phyloP scores from a whole-genome alignment of 2,797 vertebrate species.

The Cynodonichthys magdalenae region DNA sequence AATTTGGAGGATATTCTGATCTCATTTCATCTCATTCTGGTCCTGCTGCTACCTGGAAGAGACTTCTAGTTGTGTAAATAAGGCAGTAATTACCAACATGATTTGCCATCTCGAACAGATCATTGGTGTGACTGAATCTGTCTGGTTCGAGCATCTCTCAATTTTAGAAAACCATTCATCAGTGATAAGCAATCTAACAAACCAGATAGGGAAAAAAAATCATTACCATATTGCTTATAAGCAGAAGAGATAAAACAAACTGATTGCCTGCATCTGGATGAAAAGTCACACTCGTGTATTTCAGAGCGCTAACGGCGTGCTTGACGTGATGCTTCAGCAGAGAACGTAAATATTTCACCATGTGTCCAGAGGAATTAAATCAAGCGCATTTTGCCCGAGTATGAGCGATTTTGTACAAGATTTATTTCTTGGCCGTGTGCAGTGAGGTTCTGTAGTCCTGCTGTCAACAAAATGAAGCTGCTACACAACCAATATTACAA shows the following conservation, averaged over 20 bases:
- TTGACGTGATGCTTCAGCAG: slow-evolving; percentile 4
- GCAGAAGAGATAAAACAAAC: slow-evolving; percentile 3
- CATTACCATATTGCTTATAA: neutral
- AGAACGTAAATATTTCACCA: slow-evolving; percentile 36
- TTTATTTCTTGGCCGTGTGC: neutral
- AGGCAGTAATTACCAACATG: slow-evolving; percentile 3
- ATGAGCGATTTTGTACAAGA: neutral
- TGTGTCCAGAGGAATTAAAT: slow-evolving; percentile 26
- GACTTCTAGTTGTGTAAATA: slow-evolving; percentile 7
- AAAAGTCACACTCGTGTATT: slow-evolving; percentile 2
- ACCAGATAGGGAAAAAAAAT: neutral
- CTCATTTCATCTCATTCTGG: neutral
- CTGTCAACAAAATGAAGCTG: neutral
- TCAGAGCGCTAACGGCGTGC: neutral
- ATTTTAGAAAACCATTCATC: neutral
- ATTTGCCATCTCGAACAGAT: slow-evolving; percentile 11
- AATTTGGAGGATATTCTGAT: neutral
- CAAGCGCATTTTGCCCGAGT: slow-evolving; percentile 7
- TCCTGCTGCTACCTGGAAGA: neutral
- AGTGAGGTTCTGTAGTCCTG: neutral
- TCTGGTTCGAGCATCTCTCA: neutral
- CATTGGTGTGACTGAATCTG: neutral
- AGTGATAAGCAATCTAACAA: neutral
- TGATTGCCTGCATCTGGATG: neutral
- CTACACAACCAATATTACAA: neutral